These are phyloP conservation scores for Dicaeum eximium DNA, from an alignment of 2,113 vertebrate species.

Conservation along the genomic window DNA sequence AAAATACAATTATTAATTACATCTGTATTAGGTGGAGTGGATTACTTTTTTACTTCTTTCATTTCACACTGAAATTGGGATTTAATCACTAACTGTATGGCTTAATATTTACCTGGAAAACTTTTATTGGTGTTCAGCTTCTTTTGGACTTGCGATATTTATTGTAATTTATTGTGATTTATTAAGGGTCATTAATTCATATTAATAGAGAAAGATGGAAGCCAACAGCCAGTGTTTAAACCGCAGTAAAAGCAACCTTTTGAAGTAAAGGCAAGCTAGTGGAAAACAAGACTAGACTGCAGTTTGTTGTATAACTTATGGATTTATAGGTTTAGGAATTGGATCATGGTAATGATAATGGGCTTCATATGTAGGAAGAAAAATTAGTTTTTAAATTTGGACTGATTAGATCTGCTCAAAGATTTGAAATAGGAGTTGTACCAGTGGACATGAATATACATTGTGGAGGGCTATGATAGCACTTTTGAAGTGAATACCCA, in stretches of 20 bases:
- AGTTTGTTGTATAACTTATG: background rate
- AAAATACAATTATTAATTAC: background rate
- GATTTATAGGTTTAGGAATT: background rate
- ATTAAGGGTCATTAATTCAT: background rate
- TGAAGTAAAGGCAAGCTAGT: background rate
- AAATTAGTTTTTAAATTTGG: background rate
- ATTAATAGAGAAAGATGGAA: background rate
- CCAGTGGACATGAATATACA: slow-evolving; percentile 29
- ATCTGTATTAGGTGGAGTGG: background rate
- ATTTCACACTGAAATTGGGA: background rate
- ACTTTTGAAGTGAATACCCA: slow-evolving; percentile 33
- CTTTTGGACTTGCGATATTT: background rate
- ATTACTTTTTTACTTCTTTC: background rate
- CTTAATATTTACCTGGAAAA: background rate
- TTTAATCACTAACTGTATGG: background rate
- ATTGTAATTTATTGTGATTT: background rate
- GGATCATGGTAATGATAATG: background rate
- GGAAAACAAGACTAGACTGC: background rate
- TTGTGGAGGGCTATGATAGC: background rate
- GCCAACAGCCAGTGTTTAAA: background rate
- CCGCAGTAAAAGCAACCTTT: background rate
- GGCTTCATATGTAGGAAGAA: background rate
- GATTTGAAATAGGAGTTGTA: background rate
- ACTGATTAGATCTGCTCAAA: background rate
- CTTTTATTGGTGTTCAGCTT: background rate